phyloP scores from a whole-genome alignment of 1,140 invertebrate genomes.

The Aethina tumida region DNA sequence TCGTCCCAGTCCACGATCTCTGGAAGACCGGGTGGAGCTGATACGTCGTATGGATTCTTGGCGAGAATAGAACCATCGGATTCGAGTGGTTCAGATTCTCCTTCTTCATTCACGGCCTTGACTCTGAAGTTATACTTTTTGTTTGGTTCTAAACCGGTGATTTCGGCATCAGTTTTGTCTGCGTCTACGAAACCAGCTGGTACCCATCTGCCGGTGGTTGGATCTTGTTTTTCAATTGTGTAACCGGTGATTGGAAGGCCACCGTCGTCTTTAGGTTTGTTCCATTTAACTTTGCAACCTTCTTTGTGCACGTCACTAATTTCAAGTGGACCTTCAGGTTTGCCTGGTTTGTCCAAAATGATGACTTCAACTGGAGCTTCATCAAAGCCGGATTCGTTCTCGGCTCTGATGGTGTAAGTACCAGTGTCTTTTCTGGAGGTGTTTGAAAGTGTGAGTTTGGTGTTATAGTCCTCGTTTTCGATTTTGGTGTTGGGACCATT shows the following conservation, averaged over 20 bases:
- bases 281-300: slow-evolving; percentile 91
- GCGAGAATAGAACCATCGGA: slow-evolving; percentile 77
- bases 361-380: slow-evolving; percentile 90
- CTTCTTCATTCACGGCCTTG: slow-evolving; percentile 90
- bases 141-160: slow-evolving; percentile 83
- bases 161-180: slow-evolving; percentile 72
- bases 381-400: slow-evolving; percentile 87
- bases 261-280: slow-evolving; percentile 90
- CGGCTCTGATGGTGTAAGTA: slow-evolving; percentile 82
- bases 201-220: slow-evolving; percentile 75
- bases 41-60: slow-evolving; percentile 92
- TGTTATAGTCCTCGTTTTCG: slow-evolving; percentile 90
- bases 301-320: slow-evolving; percentile 90
- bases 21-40: slow-evolving; percentile 81
- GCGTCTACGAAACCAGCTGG: slow-evolving; percentile 81
- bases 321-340: slow-evolving; percentile 89
- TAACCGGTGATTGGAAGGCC: slow-evolving; percentile 85
- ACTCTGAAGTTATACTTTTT: slow-evolving; percentile 94
- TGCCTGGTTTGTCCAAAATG: slow-evolving; percentile 87
- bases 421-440: slow-evolving; percentile 77
- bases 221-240: slow-evolving; percentile 88
- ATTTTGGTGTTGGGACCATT: slow-evolving; percentile 54
- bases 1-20: slow-evolving; percentile 91
- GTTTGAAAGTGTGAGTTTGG: slow-evolving; percentile 72
- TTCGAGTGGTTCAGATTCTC: slow-evolving; percentile 87